Evolutionary conservation across 2,888 invertebrate species (phyloP).

Genomic region (Erpobdella octoculata): DNA sequence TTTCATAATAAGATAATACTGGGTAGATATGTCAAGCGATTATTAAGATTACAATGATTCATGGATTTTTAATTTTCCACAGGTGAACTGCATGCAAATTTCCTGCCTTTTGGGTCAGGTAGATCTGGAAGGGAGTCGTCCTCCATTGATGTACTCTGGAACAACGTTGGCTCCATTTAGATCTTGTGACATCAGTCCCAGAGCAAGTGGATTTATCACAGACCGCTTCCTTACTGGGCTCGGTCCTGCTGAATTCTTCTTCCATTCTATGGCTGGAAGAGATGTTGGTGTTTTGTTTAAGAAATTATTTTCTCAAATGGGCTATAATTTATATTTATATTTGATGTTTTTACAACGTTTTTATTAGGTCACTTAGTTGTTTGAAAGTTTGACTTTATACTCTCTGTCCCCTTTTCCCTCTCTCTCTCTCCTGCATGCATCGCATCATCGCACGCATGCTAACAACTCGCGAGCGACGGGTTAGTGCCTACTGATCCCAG

Average conservation of each 20-base stretch:
- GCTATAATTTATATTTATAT: too few species aligned
- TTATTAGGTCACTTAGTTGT: too few species aligned
- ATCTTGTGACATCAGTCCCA: slow-evolving; percentile 75
- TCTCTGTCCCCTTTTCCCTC: slow-evolving; percentile 17
- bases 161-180: slow-evolving; percentile 80
- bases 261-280: slow-evolving; percentile 99
- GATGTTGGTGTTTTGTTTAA: slow-evolving; percentile 60
- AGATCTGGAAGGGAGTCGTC: slow-evolving; percentile 92
- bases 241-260: slow-evolving; percentile 92
- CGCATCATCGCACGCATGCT: too few species aligned
- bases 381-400: slow-evolving; percentile 19
- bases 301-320: too few species aligned
- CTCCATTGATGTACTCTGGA: slow-evolving; percentile 87
- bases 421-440: slow-evolving; percentile 27
- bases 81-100: slow-evolving; percentile 91
- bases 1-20: too few species aligned
- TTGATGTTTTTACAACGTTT: slow-evolving; percentile 1
- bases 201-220: slow-evolving; percentile 91
- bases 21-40: too few species aligned
- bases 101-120: slow-evolving; percentile 95
- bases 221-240: slow-evolving; percentile 97
- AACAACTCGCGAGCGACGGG: too few species aligned
- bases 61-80: slow-evolving; percentile 4
- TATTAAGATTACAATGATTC: too few species aligned
- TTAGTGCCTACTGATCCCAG: too few species aligned